Percentiles rank a stretch among this genome's conserved stretches.
Evolutionary conservation across 2,797 vertebrate genomes (phyloP).

Genomic region (Gephyroberyx darwinii): DNA sequence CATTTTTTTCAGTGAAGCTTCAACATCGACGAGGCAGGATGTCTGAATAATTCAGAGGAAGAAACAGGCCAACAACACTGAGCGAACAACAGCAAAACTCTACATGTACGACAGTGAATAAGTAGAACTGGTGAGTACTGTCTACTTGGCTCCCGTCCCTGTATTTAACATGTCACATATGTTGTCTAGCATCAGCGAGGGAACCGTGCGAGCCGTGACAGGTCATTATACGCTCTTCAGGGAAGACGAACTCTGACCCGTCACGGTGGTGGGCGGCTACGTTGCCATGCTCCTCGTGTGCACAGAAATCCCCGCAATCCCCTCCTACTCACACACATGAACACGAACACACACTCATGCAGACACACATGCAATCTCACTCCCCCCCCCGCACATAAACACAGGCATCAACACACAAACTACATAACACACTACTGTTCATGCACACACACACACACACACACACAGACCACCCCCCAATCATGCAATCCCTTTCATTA

Average conservation of each 20-base stretch:
- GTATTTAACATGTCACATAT: slow-evolving; percentile 54
- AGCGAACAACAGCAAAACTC: slow-evolving; percentile 26
- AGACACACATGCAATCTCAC: slow-evolving; percentile 11
- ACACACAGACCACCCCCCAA: slow-evolving; percentile 57
- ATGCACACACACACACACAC: slow-evolving; percentile 24
- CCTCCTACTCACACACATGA: slow-evolving; percentile 32
- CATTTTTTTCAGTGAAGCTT: slow-evolving; percentile 32
- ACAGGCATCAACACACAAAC: not conserved
- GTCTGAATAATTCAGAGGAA: slow-evolving; percentile 53
- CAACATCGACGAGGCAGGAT: slow-evolving; percentile 29
- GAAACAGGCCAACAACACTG: slow-evolving; percentile 48
- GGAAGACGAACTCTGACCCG: slow-evolving; percentile 65
- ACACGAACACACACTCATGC: slow-evolving; percentile 15
- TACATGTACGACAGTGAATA: slow-evolving; percentile 6
- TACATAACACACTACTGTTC: slow-evolving; percentile 28
- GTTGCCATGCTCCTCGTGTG: slow-evolving; percentile 53
- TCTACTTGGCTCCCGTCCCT: slow-evolving; percentile 24
- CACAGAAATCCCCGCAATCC: slow-evolving; percentile 53
- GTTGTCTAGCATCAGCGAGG: slow-evolving; percentile 39
- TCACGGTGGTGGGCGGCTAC: slow-evolving; percentile 36
- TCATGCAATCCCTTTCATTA: slow-evolving; percentile 76
- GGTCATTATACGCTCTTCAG: slow-evolving; percentile 54
- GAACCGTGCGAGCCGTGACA: slow-evolving; percentile 55
- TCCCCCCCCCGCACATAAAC: not conserved
- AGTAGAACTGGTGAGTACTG: slow-evolving; percentile 24